Percentiles rank a stretch among this genome's conserved stretches.
phyloP scores from a whole-genome alignment of 2,113 vertebrate genomes.

The Otocyon megalotis region DNA sequence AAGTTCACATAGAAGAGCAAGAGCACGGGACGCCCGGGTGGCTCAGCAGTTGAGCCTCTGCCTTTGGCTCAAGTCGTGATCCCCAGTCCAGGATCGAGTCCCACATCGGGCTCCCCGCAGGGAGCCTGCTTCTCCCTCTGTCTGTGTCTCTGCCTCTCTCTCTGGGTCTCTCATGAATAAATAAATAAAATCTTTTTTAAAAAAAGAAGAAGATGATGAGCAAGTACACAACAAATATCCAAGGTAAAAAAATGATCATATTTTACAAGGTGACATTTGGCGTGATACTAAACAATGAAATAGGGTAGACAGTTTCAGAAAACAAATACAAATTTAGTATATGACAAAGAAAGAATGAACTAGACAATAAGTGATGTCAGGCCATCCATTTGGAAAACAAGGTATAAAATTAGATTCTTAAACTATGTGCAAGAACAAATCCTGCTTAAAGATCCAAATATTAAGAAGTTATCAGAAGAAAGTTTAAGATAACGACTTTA shows the following conservation, averaged over 20 bases:
- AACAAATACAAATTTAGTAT: neutral
- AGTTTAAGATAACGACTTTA: conserved; percentile 14
- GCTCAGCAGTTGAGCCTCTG: too few species aligned
- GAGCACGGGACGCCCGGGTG: neutral
- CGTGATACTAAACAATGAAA: neutral
- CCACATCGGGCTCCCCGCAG: too few species aligned
- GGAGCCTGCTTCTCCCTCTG: too few species aligned
- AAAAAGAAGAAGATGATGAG: too few species aligned
- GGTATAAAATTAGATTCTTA: neutral
- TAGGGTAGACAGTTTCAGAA: conserved; percentile 4
- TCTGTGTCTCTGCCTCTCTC: too few species aligned
- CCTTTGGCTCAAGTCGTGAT: too few species aligned
- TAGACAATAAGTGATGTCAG: neutral
- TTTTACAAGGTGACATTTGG: neutral
- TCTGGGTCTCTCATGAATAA: too few species aligned
- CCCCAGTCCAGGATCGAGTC: too few species aligned
- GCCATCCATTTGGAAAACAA: neutral
- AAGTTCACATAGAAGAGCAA: neutral
- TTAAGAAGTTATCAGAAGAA: conserved; percentile 5
- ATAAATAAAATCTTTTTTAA: too few species aligned
- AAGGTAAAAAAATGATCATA: neutral
- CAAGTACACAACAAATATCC: neutral
- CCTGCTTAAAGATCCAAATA: neutral
- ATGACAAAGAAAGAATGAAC: neutral
- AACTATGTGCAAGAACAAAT: conserved; percentile 7